phyloP scores from a whole-genome alignment of 2,888 invertebrate genomes.

The Pachliopta kotzebuea region DNA sequence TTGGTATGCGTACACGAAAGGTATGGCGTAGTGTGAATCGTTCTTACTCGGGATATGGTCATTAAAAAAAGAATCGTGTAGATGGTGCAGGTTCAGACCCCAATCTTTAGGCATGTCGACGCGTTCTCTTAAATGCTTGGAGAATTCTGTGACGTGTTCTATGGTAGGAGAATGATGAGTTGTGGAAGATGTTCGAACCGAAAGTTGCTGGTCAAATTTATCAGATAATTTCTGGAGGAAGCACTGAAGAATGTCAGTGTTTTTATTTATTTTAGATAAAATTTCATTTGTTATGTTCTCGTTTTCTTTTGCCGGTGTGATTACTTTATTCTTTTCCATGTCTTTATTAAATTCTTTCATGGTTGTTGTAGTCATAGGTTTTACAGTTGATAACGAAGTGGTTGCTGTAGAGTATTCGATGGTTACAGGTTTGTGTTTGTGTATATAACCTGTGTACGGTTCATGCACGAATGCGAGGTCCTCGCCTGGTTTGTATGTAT shows the following conservation, averaged over 20 bases:
- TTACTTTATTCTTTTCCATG: conserved; percentile 37
- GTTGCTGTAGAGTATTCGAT: conserved; percentile 12
- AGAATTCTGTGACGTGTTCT: conserved; percentile 14
- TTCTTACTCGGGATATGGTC: conserved; percentile 27
- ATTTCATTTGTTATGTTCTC: conserved; percentile 57
- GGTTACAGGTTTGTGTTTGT: conserved; percentile 7
- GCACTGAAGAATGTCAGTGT: conserved; percentile 53
- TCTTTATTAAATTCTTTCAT: conserved; percentile 23
- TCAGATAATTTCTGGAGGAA: conserved; percentile 54
- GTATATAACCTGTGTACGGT: conserved; percentile 16
- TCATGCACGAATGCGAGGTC: conserved; percentile 33
- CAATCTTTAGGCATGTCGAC: conserved; percentile 21
- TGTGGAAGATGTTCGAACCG: conserved; percentile 9
- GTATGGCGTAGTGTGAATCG: conserved; percentile 29
- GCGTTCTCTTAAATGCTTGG: conserved; percentile 19
- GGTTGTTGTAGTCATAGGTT: conserved; percentile 19
- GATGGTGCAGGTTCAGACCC: conserved; percentile 17
- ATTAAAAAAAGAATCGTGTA: conserved; percentile 21
- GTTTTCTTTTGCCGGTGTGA: conserved; percentile 49
- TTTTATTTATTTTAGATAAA: conserved; percentile 58
- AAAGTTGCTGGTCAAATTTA: conserved; percentile 35
- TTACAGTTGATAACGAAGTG: neutral
- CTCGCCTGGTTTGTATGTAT: conserved; percentile 35
- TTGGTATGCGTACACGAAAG: conserved; percentile 36
- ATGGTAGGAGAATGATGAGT: neutral